Base-by-base conservation (phyloP, 2,113 vertebrate species). In the Garra rufa region DNA sequence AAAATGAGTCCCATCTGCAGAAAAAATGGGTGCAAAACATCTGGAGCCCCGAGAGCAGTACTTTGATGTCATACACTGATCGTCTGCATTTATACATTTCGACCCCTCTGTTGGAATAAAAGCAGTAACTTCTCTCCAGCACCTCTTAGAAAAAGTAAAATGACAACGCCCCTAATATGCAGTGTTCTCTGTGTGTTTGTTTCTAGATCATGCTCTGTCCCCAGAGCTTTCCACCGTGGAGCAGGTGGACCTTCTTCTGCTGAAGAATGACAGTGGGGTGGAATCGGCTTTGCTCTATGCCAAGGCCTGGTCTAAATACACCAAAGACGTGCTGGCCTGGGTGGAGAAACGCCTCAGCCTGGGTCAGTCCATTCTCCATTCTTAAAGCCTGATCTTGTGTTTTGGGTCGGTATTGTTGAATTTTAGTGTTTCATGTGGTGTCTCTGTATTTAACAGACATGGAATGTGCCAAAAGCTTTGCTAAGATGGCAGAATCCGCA, bases 261-360 rank as follows among this genome's bases (percentile, higher is more conserved):
- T 96, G 88, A 97, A 95, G 89, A 96, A 95, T 87, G 95, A 96
- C 86, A 96, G 94, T 2, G 97, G 96, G n/a, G 94, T 99, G 85
- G 97, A 99, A 90, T 96, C 96, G 0, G 97, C 97, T 80, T 93
- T 99, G 52, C 96, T 96, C 21, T 99, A 99, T 61, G 96, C 97
- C 83, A 99, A 99, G 93, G 95, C 96, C 38, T 99, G 96, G 97
- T 99, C 97, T 90, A 99, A 97, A 91, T 99, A 99, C 76, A 95
- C 96, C 85, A 99, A 98, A 95, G 97, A 98, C 85, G 93, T 99
- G 85, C 92, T 99, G 71, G 91, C 92, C 57, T 99, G 97, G 97
- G 95, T 98, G 93, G 98, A 99, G 86, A 99, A 97, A 90, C 96
- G 96, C 79, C 94, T 99, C 90, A 95, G 90, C 46, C 92, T 97